Conservation (phyloP, 2,797 vertebrate species). For the Acanthiza pusilla region DNA sequence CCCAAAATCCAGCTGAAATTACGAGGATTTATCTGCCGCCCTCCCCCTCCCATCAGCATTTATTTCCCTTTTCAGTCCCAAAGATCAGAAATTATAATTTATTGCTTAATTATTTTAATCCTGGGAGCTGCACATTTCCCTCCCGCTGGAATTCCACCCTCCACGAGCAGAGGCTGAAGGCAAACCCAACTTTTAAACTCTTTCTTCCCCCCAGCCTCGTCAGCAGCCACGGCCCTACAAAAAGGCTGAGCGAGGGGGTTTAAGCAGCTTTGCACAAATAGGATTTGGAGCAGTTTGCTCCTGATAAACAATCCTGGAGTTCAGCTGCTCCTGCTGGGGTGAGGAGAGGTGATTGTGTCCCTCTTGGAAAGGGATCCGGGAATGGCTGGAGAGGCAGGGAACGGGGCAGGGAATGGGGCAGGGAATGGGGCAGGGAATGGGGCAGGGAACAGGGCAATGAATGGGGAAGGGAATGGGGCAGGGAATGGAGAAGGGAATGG, state of each 20-base stretch:
- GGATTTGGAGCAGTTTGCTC: conserved; percentile 18
- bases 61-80: not conserved
- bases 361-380: not conserved
- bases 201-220: not conserved
- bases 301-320: not conserved
- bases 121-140: not conserved
- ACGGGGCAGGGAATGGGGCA: too few species aligned
- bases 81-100: not conserved
- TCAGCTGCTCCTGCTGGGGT: not conserved
- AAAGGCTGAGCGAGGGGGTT: not conserved
- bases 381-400: not conserved
- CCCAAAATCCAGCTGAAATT: not conserved
- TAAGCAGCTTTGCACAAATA: conserved; percentile 48
- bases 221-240: accelerated
- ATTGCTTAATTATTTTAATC: not conserved
- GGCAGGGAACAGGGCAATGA: too few species aligned
- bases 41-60: not conserved
- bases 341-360: not conserved
- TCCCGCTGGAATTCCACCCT: too few species aligned
- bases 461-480: too few species aligned
- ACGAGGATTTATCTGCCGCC: not conserved
- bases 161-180: not conserved
- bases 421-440: too few species aligned
- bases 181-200: not conserved
- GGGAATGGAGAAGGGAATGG: too few species aligned